Evolutionary conservation across 2,113 vertebrate genomes (phyloP).

Genomic region (Oryzias melastigma): DNA sequence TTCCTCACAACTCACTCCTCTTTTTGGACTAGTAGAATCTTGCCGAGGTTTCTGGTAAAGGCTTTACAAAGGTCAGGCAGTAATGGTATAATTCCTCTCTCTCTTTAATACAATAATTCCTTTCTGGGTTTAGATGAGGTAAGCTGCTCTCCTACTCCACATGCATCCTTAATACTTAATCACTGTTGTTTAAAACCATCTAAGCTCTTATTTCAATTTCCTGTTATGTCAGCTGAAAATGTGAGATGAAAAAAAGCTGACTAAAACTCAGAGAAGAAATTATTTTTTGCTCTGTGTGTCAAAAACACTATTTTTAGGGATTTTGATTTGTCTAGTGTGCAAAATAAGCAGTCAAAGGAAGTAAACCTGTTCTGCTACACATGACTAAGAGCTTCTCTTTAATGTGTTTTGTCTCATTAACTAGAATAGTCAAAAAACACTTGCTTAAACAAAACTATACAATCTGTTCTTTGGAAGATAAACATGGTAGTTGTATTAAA

Average conservation of each 20-base stretch:
- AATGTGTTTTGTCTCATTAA: too few relatives aligned
- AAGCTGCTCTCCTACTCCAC: slow-evolving; percentile 9
- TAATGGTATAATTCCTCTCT: slow-evolving; percentile 52
- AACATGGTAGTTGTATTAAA: slow-evolving; percentile 28
- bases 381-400: too few relatives aligned
- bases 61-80: slow-evolving; percentile 24
- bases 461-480: slow-evolving; percentile 21
- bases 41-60: slow-evolving; percentile 11
- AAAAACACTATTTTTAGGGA: neutral
- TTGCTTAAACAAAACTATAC: neutral
- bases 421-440: neutral
- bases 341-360: neutral
- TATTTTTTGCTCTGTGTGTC: neutral
- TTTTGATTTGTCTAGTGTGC: neutral
- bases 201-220: neutral
- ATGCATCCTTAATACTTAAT: slow-evolving; percentile 18
- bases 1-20: too few relatives aligned
- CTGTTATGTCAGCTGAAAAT: too few relatives aligned
- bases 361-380: too few relatives aligned
- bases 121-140: slow-evolving; percentile 44
- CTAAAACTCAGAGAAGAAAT: neutral
- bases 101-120: slow-evolving; percentile 46
- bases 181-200: slow-evolving; percentile 26
- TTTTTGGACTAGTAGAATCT: slow-evolving; percentile 1
- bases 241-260: too few relatives aligned